Percentiles rank a stretch among this genome's conserved stretches.
Evolutionary conservation across 1,140 invertebrate species (phyloP).

Genomic region (Drosophila erecta): DNA sequence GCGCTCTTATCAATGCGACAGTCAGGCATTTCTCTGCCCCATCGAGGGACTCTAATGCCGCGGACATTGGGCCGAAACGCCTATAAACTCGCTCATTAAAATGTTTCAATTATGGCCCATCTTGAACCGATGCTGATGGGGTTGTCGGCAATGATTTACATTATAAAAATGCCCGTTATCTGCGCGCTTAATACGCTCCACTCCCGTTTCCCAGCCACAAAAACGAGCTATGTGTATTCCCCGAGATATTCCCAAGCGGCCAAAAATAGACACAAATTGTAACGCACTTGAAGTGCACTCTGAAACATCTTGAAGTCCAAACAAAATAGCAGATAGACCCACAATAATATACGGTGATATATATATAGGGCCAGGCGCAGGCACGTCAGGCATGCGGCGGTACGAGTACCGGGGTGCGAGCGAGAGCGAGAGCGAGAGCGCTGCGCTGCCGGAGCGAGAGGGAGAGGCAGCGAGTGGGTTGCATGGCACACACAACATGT

Average conservation of each 20-base stretch:
- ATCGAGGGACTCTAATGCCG: slow-evolving; percentile 7
- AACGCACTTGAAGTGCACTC: slow-evolving; percentile 79
- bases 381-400: slow-evolving; percentile 59
- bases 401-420: slow-evolving; percentile 23
- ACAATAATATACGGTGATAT: slow-evolving; percentile 5
- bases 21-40: not conserved
- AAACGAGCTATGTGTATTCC: not conserved
- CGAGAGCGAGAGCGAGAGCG: not conserved
- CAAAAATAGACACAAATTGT: slow-evolving; percentile 75
- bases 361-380: slow-evolving; percentile 18
- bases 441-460: not conserved
- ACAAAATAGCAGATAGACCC: slow-evolving; percentile 52
- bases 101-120: slow-evolving; percentile 42
- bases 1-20: slow-evolving; percentile 3
- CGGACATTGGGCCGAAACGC: slow-evolving; percentile 25
- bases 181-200: not conserved
- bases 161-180: slow-evolving; percentile 31
- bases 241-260: slow-evolving; percentile 74
- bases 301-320: slow-evolving; percentile 73
- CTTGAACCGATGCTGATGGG: slow-evolving; percentile 7
- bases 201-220: not conserved
- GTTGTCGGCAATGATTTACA: slow-evolving; percentile 46
- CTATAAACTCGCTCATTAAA: slow-evolving; percentile 55
- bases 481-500: slow-evolving; percentile 51
- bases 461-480: slow-evolving; percentile 1